A percentile compares a stretch with the other conserved stretches of the same genome.
Conservation (phyloP, 2,797 vertebrate genomes). For the Lycodopsis pacificus region DNA sequence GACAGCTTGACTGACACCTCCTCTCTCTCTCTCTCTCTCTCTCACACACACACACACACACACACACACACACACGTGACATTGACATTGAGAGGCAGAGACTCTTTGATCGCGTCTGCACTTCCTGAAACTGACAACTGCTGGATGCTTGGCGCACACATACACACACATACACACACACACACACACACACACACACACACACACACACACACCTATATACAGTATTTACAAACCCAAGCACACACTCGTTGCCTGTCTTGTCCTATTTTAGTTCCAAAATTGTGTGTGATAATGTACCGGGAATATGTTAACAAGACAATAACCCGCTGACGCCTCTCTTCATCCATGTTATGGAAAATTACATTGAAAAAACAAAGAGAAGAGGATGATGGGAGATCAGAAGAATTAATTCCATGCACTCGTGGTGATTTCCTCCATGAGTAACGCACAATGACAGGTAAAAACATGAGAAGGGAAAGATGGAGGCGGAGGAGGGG, state of each 20-base stretch:
- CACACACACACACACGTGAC: conserved; percentile 60
- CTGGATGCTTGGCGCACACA: conserved; percentile 17
- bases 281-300: conserved; percentile 31
- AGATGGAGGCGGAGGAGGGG: background rate
- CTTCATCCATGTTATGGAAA: conserved; percentile 21
- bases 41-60: conserved; percentile 45
- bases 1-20: conserved; percentile 83
- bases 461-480: background rate
- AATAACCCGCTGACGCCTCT: conserved; percentile 12
- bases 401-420: conserved; percentile 24
- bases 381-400: conserved; percentile 31
- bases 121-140: conserved; percentile 64
- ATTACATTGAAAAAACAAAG: conserved; percentile 39
- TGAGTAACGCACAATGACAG: conserved; percentile 3
- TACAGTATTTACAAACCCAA: background rate
- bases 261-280: conserved; percentile 39
- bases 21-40: conserved; percentile 44
- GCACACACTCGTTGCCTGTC: conserved; percentile 21
- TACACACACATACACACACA: background rate
- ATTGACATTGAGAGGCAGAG: conserved; percentile 73
- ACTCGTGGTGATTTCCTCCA: conserved; percentile 14
- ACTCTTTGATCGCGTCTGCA: conserved; percentile 75
- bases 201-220: background rate
- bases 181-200: background rate
- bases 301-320: conserved; percentile 42